phyloP scores from a whole-genome alignment of 2,888 invertebrate genomes.

The Aricia artaxerxes region DNA sequence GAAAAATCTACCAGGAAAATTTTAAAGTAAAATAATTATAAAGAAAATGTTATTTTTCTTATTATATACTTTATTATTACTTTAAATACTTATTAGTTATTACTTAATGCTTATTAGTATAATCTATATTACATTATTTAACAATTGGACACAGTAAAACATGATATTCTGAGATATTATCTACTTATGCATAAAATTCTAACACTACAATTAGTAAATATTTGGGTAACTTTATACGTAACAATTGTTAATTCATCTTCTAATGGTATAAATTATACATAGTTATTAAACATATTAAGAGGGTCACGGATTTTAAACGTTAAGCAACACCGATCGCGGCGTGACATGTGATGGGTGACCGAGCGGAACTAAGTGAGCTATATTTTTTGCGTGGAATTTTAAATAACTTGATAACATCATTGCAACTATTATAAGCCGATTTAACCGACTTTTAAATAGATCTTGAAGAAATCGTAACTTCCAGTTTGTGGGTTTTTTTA shows the following conservation, averaged over 20 bases:
- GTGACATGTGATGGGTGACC: constrained; percentile 17
- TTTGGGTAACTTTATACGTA: background rate
- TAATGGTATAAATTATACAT: background rate
- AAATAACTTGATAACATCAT: constrained; percentile 13
- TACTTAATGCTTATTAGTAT: no score
- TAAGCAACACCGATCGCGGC: background rate
- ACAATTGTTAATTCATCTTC: background rate
- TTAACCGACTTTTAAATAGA: constrained; percentile 13
- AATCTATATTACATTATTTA: no score
- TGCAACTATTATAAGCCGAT: background rate
- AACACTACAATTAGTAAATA: background rate
- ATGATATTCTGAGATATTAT: background rate
- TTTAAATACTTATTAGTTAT: no score
- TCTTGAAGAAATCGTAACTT: background rate
- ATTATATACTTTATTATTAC: no score
- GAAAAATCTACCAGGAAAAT: no score
- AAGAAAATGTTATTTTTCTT: no score
- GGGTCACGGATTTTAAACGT: background rate
- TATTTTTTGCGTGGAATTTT: background rate
- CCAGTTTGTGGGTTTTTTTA: background rate
- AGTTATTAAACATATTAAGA: background rate
- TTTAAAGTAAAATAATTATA: no score
- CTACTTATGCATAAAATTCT: background rate
- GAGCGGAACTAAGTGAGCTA: background rate
- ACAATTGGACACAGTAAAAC: no score